These are phyloP conservation scores for Trisateles emortualis DNA, from an alignment of 2,888 invertebrate species.

Conservation along the genomic window DNA sequence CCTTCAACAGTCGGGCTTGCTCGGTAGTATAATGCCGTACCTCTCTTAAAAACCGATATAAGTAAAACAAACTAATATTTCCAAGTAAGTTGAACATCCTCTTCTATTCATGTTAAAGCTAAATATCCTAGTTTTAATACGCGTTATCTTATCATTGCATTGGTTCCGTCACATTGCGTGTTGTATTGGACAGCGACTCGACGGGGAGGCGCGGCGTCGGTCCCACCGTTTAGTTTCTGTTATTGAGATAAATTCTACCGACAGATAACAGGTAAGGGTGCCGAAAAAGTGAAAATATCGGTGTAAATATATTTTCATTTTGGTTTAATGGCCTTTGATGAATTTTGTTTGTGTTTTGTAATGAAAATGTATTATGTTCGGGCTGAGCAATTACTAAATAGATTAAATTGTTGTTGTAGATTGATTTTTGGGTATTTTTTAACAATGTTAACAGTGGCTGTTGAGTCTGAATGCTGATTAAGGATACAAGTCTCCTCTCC, in stretches of 20 bases:
- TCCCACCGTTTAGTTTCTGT: slow-evolving; percentile 41
- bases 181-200: slow-evolving; percentile 31
- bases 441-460: no score
- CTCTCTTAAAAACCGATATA: no score
- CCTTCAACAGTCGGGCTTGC: no score
- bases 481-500: no score
- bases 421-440: no score
- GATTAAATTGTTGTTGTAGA: no score
- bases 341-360: neutral
- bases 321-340: neutral
- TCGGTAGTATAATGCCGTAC: no score
- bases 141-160: slow-evolving; percentile 43
- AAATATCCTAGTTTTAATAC: slow-evolving; percentile 42
- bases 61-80: neutral
- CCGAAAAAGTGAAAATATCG: slow-evolving; percentile 8
- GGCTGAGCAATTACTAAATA: no score
- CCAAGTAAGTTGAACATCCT: neutral
- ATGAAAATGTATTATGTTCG: neutral
- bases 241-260: slow-evolving; percentile 47
- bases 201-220: slow-evolving; percentile 31
- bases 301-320: slow-evolving; percentile 1
- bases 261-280: slow-evolving; percentile 14
- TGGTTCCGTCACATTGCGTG: slow-evolving; percentile 46
- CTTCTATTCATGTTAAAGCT: slow-evolving; percentile 38
- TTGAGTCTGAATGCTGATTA: no score